These are phyloP conservation scores for Morone chrysops DNA, from an alignment of 2,113 vertebrate species.

Conservation along the genomic window DNA sequence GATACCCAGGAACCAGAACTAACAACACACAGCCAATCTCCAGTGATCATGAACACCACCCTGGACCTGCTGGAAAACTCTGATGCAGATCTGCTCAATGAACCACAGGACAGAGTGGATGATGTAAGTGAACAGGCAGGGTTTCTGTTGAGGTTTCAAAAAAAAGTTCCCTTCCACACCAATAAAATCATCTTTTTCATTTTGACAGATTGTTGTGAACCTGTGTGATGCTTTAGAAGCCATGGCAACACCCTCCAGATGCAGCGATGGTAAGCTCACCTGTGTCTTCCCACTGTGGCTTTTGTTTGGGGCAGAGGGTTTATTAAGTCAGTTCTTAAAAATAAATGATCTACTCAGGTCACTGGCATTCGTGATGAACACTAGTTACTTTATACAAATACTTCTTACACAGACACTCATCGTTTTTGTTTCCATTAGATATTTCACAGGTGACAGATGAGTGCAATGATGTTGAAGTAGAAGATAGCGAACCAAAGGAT, in stretches of 20 bases:
- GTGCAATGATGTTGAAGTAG: neutral
- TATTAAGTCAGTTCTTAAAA: neutral
- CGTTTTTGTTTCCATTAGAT: conserved; percentile 26
- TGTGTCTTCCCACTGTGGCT: neutral
- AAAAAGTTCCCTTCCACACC: neutral
- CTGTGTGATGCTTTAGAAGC: conserved; percentile 85
- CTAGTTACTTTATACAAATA: neutral
- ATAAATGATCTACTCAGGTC: too few species aligned
- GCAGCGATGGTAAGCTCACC: conserved; percentile 80
- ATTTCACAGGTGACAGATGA: conserved; percentile 26
- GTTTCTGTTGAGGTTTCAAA: neutral
- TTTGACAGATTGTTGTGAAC: conserved; percentile 81
- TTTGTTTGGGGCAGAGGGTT: neutral
- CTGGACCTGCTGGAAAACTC: conserved; percentile 77
- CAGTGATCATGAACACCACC: conserved; percentile 71
- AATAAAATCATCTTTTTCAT: neutral
- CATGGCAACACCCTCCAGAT: conserved; percentile 72
- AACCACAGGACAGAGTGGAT: conserved; percentile 71
- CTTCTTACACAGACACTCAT: neutral
- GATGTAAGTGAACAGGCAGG: conserved; percentile 68
- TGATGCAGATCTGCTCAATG: conserved; percentile 60
- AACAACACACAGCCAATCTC: conserved; percentile 2
- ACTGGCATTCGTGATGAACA: neutral
- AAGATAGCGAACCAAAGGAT: conserved; percentile 24
- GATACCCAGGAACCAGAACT: neutral